Evolutionary conservation across 1,140 invertebrate genomes (phyloP).

Genomic region (Globodera rostochiensis): DNA sequence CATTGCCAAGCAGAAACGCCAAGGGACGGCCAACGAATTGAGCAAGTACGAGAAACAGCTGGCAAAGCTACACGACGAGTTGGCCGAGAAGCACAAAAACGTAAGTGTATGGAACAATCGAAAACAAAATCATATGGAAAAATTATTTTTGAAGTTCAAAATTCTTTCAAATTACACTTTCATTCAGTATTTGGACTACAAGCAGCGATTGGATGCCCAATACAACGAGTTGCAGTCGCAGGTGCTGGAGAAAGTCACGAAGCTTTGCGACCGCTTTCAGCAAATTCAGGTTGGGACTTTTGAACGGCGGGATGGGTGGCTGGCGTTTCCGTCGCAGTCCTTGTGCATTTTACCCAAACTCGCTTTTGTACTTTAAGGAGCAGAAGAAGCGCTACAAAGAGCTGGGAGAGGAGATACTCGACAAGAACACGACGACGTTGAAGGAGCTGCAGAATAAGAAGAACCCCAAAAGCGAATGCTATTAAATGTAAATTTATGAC

Average conservation of each 20-base stretch:
- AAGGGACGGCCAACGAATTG: background rate
- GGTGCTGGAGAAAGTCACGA: slow-evolving; percentile 15
- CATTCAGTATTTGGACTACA: slow-evolving; percentile 17
- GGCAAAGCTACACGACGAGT: slow-evolving; percentile 5
- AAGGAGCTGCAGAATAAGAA: slow-evolving; percentile 3
- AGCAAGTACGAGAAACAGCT: slow-evolving; percentile 3
- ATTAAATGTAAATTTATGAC: background rate
- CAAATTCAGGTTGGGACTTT: background rate
- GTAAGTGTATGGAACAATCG: slow-evolving; percentile 10
- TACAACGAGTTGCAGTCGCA: slow-evolving; percentile 11
- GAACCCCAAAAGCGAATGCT: background rate
- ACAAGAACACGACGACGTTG: background rate
- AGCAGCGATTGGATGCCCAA: background rate
- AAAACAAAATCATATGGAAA: background rate
- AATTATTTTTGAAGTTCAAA: background rate
- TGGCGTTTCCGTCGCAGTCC: background rate
- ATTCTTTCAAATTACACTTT: background rate
- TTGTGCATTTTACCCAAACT: background rate
- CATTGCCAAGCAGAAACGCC: slow-evolving; percentile 19
- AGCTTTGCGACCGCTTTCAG: slow-evolving; percentile 22
- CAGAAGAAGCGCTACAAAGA: slow-evolving; percentile 13
- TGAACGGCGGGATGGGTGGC: too few species aligned
- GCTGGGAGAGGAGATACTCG: slow-evolving; percentile 1
- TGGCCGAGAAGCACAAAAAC: slow-evolving; percentile 24
- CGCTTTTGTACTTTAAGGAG: background rate